Conservation (phyloP, 2,797 vertebrate genomes). For the Melanotaenia maccullochi region DNA sequence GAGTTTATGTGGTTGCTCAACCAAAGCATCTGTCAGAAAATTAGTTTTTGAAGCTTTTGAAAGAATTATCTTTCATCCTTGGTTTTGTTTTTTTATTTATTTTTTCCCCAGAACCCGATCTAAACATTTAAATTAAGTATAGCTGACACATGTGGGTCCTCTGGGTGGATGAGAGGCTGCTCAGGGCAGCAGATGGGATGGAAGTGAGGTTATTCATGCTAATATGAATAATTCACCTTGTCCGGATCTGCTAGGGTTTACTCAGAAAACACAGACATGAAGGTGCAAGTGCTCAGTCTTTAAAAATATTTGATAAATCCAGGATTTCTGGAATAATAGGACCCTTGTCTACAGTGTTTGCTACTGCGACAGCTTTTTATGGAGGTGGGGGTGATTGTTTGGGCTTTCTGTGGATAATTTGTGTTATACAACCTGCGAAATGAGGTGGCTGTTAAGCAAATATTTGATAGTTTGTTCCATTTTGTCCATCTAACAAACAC, state of each 20-base stretch:
- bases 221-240: conserved; percentile 54
- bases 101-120: conserved; percentile 26
- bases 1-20: background rate
- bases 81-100: background rate
- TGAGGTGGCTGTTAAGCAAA: background rate
- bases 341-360: conserved; percentile 57
- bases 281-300: conserved; percentile 59
- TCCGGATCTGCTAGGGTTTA: conserved; percentile 44
- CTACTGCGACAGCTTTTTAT: conserved; percentile 7
- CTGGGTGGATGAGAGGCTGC: conserved; percentile 20
- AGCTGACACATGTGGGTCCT: conserved; percentile 30
- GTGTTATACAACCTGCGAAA: conserved; percentile 37
- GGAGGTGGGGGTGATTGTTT: background rate
- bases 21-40: background rate
- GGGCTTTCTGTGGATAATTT: background rate
- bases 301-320: conserved; percentile 75
- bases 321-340: conserved; percentile 69
- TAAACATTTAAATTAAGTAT: conserved; percentile 39
- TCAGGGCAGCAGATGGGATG: conserved; percentile 23
- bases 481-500: conserved; percentile 8
- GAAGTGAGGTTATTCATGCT: conserved; percentile 45
- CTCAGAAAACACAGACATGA: conserved; percentile 50
- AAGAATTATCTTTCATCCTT: background rate
- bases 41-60: background rate
- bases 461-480: conserved; percentile 23